phyloP scores from a whole-genome alignment of 2,888 invertebrate genomes.

The Ditula angustiorana region DNA sequence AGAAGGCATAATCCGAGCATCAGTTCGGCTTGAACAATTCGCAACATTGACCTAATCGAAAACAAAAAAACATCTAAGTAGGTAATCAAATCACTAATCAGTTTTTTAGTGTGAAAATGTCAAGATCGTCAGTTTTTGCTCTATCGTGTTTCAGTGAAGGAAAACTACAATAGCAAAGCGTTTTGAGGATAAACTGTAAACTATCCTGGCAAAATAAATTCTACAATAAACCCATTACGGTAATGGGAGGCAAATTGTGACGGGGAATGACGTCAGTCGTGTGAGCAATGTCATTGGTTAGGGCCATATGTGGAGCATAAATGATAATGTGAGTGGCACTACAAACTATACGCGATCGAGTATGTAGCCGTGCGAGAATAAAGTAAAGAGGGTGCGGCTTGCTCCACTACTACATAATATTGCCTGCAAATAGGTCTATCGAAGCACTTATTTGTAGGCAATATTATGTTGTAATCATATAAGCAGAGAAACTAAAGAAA shows the following conservation, averaged over 20 bases:
- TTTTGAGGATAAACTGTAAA: constrained; percentile 1
- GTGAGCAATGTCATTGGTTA: constrained; percentile 3
- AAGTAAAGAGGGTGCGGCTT: too few relatives aligned
- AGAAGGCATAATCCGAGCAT: too few relatives aligned
- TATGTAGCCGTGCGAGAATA: not conserved
- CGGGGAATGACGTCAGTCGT: constrained; percentile 12
- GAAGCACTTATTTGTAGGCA: too few relatives aligned
- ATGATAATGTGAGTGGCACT: not conserved
- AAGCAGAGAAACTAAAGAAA: too few relatives aligned
- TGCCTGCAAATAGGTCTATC: too few relatives aligned
- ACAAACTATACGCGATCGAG: not conserved
- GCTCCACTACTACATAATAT: too few relatives aligned
- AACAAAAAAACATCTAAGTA: constrained; percentile 12
- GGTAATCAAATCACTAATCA: constrained; percentile 4
- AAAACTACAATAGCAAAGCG: not conserved
- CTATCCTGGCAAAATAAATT: not conserved
- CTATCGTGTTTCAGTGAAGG: not conserved
- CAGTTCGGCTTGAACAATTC: constrained; percentile 22
- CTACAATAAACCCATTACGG: constrained; percentile 8
- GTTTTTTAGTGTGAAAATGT: constrained; percentile 14
- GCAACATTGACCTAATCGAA: constrained; percentile 27
- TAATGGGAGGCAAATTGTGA: not conserved
- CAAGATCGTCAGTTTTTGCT: constrained; percentile 27
- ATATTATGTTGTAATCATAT: too few relatives aligned
- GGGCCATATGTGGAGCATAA: not conserved